phyloP scores from a whole-genome alignment of 2,113 vertebrate species.

The Thomomys bottae region DNA sequence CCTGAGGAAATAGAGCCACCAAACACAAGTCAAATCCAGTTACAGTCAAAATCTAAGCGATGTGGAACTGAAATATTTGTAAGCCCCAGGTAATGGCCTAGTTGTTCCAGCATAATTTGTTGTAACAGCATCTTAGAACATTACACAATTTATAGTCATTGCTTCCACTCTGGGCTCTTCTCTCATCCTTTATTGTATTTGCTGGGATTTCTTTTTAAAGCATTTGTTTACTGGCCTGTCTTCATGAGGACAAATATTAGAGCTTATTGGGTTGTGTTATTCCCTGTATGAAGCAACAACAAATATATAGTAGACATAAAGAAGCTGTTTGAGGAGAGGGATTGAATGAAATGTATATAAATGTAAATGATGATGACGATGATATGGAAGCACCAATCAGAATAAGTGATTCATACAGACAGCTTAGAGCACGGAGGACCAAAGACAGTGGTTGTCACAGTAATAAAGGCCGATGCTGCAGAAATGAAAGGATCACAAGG shows the following conservation, averaged over 20 bases:
- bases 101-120: slow-evolving; percentile 32
- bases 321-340: not conserved
- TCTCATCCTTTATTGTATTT: not conserved
- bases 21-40: slow-evolving; percentile 66
- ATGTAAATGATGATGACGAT: not conserved
- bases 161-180: not conserved
- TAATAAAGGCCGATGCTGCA: not conserved
- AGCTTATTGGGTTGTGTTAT: not conserved
- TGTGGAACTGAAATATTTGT: slow-evolving; percentile 59
- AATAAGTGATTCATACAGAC: not conserved
- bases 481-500: not conserved
- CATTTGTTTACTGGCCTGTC: not conserved
- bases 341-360: not conserved
- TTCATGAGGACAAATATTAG: not conserved
- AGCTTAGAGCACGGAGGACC: not conserved
- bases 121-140: not conserved
- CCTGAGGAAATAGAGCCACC: slow-evolving; percentile 60
- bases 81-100: slow-evolving; percentile 67
- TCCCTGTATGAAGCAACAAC: not conserved
- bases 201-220: not conserved
- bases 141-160: not conserved
- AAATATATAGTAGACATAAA: not conserved
- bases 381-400: not conserved
- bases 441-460: not conserved
- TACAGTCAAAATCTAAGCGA: slow-evolving; percentile 65